A percentile compares a stretch with the other conserved stretches of the same genome.
These are phyloP conservation scores for Teleopsis dalmanni DNA, from an alignment of 1,140 invertebrate species.

Conservation along the genomic window DNA sequence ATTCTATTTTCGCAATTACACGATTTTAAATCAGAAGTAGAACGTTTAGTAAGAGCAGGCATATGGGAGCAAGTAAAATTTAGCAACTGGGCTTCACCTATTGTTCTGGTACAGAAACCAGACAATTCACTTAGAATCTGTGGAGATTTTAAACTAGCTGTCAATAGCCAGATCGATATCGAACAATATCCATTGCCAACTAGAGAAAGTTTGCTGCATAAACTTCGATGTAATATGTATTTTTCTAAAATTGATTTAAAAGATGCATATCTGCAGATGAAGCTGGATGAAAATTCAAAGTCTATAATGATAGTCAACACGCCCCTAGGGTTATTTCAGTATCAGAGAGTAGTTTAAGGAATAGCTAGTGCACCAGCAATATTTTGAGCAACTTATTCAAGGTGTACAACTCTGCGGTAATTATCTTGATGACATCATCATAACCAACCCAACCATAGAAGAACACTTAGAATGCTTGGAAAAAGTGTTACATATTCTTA, in stretches of 20 bases:
- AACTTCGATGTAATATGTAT: constrained; percentile 26
- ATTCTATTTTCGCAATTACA: constrained; percentile 24
- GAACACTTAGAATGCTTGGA: constrained; percentile 25
- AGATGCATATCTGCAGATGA: constrained; percentile 25
- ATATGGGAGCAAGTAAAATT: constrained; percentile 21
- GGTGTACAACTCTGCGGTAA: constrained; percentile 31
- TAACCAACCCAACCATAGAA: constrained; percentile 17
- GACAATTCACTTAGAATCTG: constrained; percentile 42
- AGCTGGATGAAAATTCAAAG: constrained; percentile 21
- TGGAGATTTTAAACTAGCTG: constrained; percentile 38
- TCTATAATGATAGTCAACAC: constrained; percentile 20
- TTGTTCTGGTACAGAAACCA: constrained; percentile 46
- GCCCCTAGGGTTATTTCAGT: constrained; percentile 38
- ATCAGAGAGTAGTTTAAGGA: constrained; percentile 44
- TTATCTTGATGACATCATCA: constrained; percentile 38
- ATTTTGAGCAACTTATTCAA: constrained; percentile 27
- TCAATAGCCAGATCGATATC: constrained; percentile 27
- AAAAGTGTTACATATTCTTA: constrained; percentile 21
- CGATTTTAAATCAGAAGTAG: constrained; percentile 22
- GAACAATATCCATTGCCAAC: constrained; percentile 35
- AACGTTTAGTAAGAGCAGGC: constrained; percentile 16
- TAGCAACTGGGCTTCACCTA: constrained; percentile 28
- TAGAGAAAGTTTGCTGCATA: constrained; percentile 31
- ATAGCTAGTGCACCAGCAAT: constrained; percentile 29
- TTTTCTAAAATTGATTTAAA: constrained; percentile 28